Evolutionary conservation across 1,140 invertebrate genomes (phyloP).

Genomic region (Babylonia areolata): DNA sequence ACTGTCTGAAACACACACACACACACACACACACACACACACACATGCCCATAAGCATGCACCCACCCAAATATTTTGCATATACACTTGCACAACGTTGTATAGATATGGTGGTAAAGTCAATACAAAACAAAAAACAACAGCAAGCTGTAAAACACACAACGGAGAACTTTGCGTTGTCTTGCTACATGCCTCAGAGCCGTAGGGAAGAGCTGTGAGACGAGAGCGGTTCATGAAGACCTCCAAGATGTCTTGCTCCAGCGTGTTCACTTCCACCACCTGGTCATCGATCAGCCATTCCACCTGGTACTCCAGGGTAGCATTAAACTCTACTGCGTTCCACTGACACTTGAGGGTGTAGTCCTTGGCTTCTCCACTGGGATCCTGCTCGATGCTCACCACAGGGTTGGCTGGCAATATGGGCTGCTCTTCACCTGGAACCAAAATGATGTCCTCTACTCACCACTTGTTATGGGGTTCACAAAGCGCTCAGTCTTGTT

Average conservation of each 20-base stretch:
- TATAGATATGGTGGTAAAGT: neutral
- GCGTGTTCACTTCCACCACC: conserved; percentile 33
- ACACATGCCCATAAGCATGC: no score
- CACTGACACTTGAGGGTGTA: conserved; percentile 53
- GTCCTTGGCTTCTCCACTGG: conserved; percentile 27
- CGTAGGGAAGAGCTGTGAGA: conserved; percentile 49
- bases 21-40: no score
- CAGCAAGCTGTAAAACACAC: neutral
- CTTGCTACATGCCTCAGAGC: conserved; percentile 50
- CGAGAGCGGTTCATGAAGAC: conserved; percentile 45
- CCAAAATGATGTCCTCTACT: no score
- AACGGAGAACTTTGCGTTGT: no score
- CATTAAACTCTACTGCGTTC: conserved; percentile 34
- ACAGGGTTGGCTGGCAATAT: conserved; percentile 48
- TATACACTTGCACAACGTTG: neutral
- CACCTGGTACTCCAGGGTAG: conserved; percentile 46
- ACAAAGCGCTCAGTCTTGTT: no score
- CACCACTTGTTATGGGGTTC: no score
- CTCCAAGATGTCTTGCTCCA: conserved; percentile 23
- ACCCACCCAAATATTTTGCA: no score
- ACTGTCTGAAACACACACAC: no score
- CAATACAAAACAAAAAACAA: neutral
- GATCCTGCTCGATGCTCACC: conserved; percentile 35
- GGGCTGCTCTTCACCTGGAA: conserved; percentile 43
- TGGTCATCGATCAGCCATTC: conserved; percentile 52